phyloP scores from a whole-genome alignment of 2,797 vertebrate species.

The Cossypha heuglini region DNA sequence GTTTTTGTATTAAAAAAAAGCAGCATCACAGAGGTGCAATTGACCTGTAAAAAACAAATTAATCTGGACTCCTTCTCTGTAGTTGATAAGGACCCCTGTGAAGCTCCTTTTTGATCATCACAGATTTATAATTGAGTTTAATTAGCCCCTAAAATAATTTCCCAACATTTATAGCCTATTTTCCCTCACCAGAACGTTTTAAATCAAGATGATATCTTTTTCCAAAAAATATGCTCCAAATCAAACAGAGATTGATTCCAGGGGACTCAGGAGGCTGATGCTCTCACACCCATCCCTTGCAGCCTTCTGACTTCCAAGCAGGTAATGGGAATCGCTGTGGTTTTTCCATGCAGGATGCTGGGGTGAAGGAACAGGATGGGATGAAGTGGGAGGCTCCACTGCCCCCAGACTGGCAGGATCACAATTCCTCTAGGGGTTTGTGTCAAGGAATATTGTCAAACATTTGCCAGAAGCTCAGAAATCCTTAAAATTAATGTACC shows the following conservation, averaged over 20 bases:
- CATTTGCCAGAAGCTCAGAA: background rate
- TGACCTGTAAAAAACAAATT: background rate
- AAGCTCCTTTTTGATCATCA: background rate
- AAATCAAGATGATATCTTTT: constrained; percentile 7
- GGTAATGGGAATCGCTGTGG: background rate
- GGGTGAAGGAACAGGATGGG: background rate
- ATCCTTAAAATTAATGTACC: background rate
- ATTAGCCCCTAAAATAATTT: constrained; percentile 29
- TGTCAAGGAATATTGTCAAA: background rate
- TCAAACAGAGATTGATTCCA: background rate
- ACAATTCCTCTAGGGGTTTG: background rate
- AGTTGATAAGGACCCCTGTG: background rate
- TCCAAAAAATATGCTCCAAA: background rate
- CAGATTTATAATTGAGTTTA: constrained; percentile 1
- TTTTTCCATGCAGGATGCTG: background rate
- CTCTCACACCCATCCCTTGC: background rate
- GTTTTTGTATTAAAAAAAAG: background rate
- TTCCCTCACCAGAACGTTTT: background rate
- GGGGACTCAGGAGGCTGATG: background rate
- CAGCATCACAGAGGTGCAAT: accelerated
- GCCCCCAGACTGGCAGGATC: background rate
- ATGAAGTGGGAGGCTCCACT: background rate
- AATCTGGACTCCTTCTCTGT: background rate
- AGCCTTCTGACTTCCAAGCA: background rate
- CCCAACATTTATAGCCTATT: background rate